phyloP scores from a whole-genome alignment of 2,797 vertebrate genomes.

The Eidolon dupreanum region DNA sequence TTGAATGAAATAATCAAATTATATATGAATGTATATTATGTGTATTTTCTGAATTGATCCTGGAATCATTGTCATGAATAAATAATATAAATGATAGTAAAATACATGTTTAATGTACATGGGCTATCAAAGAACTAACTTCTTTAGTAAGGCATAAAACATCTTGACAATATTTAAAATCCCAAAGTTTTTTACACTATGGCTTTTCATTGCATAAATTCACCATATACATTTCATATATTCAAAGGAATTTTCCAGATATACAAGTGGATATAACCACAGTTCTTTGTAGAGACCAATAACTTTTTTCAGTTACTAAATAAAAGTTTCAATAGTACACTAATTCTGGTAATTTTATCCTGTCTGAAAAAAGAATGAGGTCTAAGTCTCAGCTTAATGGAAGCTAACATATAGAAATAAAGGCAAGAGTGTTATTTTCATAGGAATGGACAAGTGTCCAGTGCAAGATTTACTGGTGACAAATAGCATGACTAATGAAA shows the following conservation, averaged over 20 bases:
- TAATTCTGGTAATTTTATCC: slow-evolving; percentile 55
- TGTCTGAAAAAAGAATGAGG: background rate
- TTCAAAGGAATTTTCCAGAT: slow-evolving; percentile 54
- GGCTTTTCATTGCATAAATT: slow-evolving; percentile 51
- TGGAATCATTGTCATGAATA: slow-evolving; percentile 49
- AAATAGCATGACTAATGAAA: slow-evolving; percentile 55
- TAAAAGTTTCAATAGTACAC: slow-evolving; percentile 23
- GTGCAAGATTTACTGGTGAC: slow-evolving; percentile 11
- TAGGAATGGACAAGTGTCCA: slow-evolving; percentile 6
- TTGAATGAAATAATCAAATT: slow-evolving; percentile 61
- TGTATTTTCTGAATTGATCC: slow-evolving; percentile 39
- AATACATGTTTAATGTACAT: slow-evolving; percentile 1
- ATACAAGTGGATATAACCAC: background rate
- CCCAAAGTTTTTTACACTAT: background rate
- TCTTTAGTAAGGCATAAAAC: slow-evolving; percentile 21
- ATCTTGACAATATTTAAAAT: slow-evolving; percentile 48
- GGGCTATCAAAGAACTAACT: slow-evolving; percentile 10
- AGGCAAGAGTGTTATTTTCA: slow-evolving; percentile 43
- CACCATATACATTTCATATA: background rate
- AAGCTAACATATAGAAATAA: slow-evolving; percentile 56
- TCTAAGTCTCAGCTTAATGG: background rate
- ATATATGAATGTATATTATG: slow-evolving; percentile 28
- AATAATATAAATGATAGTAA: slow-evolving; percentile 56
- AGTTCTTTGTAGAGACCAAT: background rate
- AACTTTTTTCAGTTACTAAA: slow-evolving; percentile 20